Percentiles rank a stretch among this genome's conserved stretches.
phyloP scores from a whole-genome alignment of 23 tunicate genomes.

The Oikopleura albicans region DNA sequence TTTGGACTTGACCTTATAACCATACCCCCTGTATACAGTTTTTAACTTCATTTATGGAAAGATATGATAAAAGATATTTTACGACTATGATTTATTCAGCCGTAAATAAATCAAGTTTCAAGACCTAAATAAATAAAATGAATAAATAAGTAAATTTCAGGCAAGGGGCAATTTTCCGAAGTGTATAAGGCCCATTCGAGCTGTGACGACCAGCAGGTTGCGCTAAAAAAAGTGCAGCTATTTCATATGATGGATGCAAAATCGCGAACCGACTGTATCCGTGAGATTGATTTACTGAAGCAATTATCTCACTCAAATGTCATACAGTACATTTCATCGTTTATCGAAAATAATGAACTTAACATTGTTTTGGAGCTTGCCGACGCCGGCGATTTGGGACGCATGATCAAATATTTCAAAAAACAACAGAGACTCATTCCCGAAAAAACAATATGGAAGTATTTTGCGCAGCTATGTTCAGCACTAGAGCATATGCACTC shows the following conservation, averaged over 20 bases:
- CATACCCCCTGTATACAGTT: no score
- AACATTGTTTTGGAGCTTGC: slow-evolving; percentile 91
- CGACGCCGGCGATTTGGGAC: slow-evolving; percentile 87
- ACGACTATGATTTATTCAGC: no score
- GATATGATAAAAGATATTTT: no score
- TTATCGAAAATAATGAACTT: slow-evolving; percentile 80
- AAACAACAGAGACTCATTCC: slow-evolving; percentile 77
- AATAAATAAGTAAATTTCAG: no score
- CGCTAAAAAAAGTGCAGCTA: slow-evolving; percentile 79
- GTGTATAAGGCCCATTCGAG: slow-evolving; percentile 58
- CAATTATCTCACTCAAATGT: slow-evolving; percentile 84
- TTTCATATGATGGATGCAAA: slow-evolving; percentile 98
- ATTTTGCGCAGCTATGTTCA: slow-evolving; percentile 74
- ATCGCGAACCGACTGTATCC: slow-evolving; percentile 84
- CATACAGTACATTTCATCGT: slow-evolving; percentile 74
- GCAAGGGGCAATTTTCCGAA: slow-evolving; percentile 79
- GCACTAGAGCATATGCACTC: slow-evolving; percentile 97
- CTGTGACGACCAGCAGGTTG: slow-evolving; percentile 53
- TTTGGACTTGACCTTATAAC: no score
- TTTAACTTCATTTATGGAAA: no score
- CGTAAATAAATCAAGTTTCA: no score
- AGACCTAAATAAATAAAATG: no score
- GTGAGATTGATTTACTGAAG: slow-evolving; percentile 88
- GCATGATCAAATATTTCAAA: slow-evolving; percentile 91
- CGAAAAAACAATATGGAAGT: slow-evolving; percentile 86